A percentile compares a stretch with the other conserved stretches of the same genome.
These are phyloP conservation scores for Amphipoea lucens DNA, from an alignment of 2,888 invertebrate species.

Conservation along the genomic window DNA sequence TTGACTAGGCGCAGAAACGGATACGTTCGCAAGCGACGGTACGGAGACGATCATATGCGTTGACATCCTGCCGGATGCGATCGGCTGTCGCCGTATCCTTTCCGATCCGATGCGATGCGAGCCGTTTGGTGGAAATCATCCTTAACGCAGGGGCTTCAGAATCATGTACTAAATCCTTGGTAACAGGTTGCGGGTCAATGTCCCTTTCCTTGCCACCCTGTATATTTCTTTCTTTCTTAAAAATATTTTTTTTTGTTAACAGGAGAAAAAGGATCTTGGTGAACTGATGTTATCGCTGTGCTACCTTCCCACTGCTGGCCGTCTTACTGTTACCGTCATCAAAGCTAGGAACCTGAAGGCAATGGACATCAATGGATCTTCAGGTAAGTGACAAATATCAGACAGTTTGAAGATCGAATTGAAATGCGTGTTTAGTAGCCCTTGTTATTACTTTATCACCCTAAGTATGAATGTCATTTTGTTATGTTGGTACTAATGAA, in stretches of 20 bases:
- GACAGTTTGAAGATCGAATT: neutral
- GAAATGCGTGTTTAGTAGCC: too few relatives aligned
- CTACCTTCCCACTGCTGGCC: conserved; percentile 97
- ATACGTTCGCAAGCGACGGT: too few relatives aligned
- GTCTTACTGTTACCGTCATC: conserved; percentile 96
- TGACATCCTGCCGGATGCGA: too few relatives aligned
- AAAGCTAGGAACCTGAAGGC: conserved; percentile 97
- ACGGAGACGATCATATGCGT: too few relatives aligned
- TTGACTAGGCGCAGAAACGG: too few relatives aligned
- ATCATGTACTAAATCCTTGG: too few relatives aligned
- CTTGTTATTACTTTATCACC: neutral
- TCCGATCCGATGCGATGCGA: too few relatives aligned
- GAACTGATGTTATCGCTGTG: conserved; percentile 97
- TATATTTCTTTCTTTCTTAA: neutral
- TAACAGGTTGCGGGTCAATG: too few relatives aligned
- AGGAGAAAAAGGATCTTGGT: conserved; percentile 96
- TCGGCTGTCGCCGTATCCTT: too few relatives aligned
- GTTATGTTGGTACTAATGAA: neutral
- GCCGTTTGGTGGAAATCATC: too few relatives aligned
- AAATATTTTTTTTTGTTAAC: conserved; percentile 60
- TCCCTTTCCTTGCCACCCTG: neutral
- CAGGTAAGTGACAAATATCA: conserved; percentile 90
- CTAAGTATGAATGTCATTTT: neutral
- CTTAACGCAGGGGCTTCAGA: too few relatives aligned
- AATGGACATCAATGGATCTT: conserved; percentile 98